A percentile compares a stretch with the other conserved stretches of the same genome.
These are phyloP conservation scores for Apistogramma diplotaenia DNA, from an alignment of 2,113 vertebrate genomes.

Conservation along the genomic window DNA sequence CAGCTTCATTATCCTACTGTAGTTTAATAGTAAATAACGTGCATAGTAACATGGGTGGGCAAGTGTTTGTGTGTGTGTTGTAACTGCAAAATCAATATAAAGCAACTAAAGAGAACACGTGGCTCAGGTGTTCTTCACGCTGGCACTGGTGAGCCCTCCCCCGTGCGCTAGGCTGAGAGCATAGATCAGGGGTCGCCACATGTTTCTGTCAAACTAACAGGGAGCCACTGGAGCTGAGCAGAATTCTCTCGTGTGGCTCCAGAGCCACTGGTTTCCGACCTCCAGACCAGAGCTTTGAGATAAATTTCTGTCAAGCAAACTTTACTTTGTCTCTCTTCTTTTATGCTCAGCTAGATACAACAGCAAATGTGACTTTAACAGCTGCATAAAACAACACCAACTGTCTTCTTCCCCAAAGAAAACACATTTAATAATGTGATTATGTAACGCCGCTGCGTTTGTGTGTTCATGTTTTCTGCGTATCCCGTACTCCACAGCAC, in stretches of 20 bases:
- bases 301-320: neutral
- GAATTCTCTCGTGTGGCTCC: neutral
- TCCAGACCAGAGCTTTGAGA: neutral
- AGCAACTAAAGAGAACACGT: no score
- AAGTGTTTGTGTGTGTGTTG: no score
- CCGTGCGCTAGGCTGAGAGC: neutral
- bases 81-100: no score
- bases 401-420: conserved; percentile 8
- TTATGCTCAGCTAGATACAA: neutral
- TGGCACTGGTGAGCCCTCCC: neutral
- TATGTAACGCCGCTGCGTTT: conserved; percentile 31
- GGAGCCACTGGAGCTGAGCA: neutral
- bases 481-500: neutral
- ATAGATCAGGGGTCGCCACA: neutral
- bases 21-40: no score
- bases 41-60: no score
- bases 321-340: neutral
- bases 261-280: neutral
- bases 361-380: neutral
- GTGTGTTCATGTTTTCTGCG: neutral
- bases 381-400: conserved; percentile 21
- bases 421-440: conserved; percentile 16
- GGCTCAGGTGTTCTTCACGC: neutral
- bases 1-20: neutral
- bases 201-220: neutral